phyloP scores from a whole-genome alignment of 2,888 invertebrate species.

The Spilosoma lubricipeda region DNA sequence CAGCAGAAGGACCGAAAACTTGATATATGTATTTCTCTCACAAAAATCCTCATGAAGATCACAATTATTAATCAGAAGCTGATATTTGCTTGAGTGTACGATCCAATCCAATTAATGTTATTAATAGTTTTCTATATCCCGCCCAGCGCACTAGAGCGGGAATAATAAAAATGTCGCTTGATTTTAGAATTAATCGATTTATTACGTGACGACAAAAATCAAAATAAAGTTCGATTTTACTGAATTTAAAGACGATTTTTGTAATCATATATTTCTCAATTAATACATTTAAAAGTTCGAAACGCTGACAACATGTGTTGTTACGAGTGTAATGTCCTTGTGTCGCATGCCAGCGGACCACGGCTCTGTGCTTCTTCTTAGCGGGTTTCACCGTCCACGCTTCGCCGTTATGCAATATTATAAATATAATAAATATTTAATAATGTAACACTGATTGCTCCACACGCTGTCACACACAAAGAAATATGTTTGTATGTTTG shows the following conservation, averaged over 20 bases:
- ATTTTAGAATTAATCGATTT: constrained; percentile 65
- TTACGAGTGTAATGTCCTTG: constrained; percentile 22
- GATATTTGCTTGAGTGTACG: constrained; percentile 38
- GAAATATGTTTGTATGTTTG: constrained; percentile 55
- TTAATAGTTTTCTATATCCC: constrained; percentile 52
- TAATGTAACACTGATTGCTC: constrained; percentile 58
- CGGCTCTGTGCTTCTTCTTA: constrained; percentile 24
- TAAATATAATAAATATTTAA: constrained; percentile 68
- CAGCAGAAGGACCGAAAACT: constrained; percentile 43
- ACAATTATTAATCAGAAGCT: constrained; percentile 46
- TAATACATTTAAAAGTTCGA: constrained; percentile 63
- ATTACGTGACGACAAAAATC: constrained; percentile 15
- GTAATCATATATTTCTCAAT: constrained; percentile 65
- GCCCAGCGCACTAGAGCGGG: constrained; percentile 33
- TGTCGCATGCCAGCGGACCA: constrained; percentile 5
- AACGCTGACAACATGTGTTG: constrained; percentile 44
- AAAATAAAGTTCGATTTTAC: too few relatives aligned
- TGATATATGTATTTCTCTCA: constrained; percentile 47
- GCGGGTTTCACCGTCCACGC: constrained; percentile 59
- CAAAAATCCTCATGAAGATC: constrained; percentile 52
- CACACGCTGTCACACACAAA: constrained; percentile 59
- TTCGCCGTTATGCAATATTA: constrained; percentile 61
- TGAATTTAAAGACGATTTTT: constrained; percentile 56
- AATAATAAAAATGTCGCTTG: constrained; percentile 55
- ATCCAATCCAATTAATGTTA: constrained; percentile 58